Evolutionary conservation across 2,797 vertebrate species (phyloP), one percentile per base, ranked within the genome.

Genomic region (Anisognathus igniventris): DNA sequence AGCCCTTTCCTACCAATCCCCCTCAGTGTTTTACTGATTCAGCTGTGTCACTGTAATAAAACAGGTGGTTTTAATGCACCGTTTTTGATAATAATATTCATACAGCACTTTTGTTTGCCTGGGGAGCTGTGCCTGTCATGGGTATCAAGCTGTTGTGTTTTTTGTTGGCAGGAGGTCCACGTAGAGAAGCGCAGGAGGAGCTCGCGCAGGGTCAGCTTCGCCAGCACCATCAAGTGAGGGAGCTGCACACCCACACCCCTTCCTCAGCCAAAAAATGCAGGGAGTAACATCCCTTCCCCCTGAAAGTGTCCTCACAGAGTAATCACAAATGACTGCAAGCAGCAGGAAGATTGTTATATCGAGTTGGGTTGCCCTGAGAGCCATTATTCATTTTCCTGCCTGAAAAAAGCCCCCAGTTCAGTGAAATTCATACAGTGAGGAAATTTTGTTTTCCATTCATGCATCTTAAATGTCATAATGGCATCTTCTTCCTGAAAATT

Each of bases 151-250:
- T 39, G 25, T 20, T 25, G 16, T 95, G 23, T 85, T 72, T 75
- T 96, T 28, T 96, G 1, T 65, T 76, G 51, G 72, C 93, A 98
- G 98, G 97, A 97, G 33, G 45, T 93, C 56, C 90, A n/a, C 8
- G 2, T 10, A 24, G 97, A 97, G 56, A 97, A 95, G 64, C 96
- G 94, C 37, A 96, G 95, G 89, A 98, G 97, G 92, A 98, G 86
- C 77, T 98, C 97, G 2, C 98, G 98, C 23, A 97, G 98, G 37
- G 98, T 98, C 94, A 98, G 98, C 93, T 98, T 98, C 83, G 98
- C 98, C 14, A 96, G 98, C 90, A 98, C 97, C 76, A 98, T 98
- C 91, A 97, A 98, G 98, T 98, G 91, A 97, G 97, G 96, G 47
- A 85, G 25, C 58, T 50, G 51, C 75, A 42, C 14, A 14, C 77